These are phyloP conservation scores for Actinemys pallida DNA, from an alignment of 2,113 vertebrate genomes.

Conservation along the genomic window DNA sequence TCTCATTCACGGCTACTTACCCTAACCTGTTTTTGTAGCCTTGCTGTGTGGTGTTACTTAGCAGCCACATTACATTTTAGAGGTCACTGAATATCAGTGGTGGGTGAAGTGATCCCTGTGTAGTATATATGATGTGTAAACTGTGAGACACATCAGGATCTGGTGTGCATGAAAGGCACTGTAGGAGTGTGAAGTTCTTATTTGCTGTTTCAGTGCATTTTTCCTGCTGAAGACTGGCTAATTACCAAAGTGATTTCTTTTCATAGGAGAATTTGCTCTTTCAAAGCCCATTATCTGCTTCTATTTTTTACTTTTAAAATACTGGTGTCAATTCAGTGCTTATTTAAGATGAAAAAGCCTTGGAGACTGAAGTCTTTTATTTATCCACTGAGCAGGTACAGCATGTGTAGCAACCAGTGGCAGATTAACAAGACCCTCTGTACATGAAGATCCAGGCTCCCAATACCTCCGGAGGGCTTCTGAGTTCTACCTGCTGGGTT, in stretches of 20 bases:
- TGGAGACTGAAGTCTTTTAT: not conserved
- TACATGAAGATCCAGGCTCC: not conserved
- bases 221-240: not conserved
- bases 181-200: not conserved
- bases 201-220: not conserved
- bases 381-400: rapidly evolving
- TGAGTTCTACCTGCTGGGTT: not conserved
- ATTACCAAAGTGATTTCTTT: not conserved
- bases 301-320: not conserved
- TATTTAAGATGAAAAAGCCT: not conserved
- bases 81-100: not conserved
- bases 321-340: not conserved
- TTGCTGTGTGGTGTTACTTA: rapidly evolving
- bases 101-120: not conserved
- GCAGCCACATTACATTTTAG: not conserved
- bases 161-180: not conserved
- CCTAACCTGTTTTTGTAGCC: not conserved
- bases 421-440: not conserved
- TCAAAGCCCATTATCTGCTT: not conserved
- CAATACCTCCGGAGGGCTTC: not conserved
- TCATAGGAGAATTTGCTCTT: not conserved
- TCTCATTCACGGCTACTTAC: not conserved
- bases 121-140: not conserved
- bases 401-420: rapidly evolving
- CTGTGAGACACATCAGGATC: not conserved